A percentile compares a stretch with the other conserved stretches of the same genome.
Evolutionary conservation across 2,113 vertebrate genomes (phyloP).

Genomic region (Semicossyphus pulcher): DNA sequence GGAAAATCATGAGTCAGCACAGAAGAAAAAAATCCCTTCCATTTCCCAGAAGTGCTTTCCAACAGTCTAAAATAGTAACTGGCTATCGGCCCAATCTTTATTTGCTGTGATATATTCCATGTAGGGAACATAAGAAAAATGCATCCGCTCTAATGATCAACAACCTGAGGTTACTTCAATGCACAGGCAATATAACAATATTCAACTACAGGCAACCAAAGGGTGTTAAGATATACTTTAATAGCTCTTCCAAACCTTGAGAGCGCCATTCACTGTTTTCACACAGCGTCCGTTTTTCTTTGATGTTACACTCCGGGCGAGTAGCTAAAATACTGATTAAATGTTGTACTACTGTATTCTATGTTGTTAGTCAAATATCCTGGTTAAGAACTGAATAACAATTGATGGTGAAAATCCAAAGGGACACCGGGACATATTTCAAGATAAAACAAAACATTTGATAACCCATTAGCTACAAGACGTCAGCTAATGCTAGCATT

Average conservation of each 20-base stretch:
- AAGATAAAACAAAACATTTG: no score
- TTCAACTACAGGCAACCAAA: conserved; percentile 12
- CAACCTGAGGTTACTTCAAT: conserved; percentile 6
- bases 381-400: no score
- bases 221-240: background rate
- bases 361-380: no score
- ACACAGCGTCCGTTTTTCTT: no score
- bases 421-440: no score
- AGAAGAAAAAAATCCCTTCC: conserved; percentile 40
- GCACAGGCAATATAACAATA: background rate
- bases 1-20: conserved; percentile 65
- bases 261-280: background rate
- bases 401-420: no score
- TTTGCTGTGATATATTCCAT: conserved; percentile 14
- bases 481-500: no score
- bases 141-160: conserved; percentile 27
- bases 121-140: conserved; percentile 2
- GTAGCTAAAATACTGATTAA: background rate
- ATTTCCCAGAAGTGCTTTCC: conserved; percentile 50
- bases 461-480: no score
- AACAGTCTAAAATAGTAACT: conserved; percentile 48
- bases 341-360: no score
- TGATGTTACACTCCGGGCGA: background rate
- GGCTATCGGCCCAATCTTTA: conserved; percentile 21
- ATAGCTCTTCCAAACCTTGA: background rate